Base-by-base conservation (phyloP, 2,888 invertebrate genomes). In the Spisula subtruncata region DNA sequence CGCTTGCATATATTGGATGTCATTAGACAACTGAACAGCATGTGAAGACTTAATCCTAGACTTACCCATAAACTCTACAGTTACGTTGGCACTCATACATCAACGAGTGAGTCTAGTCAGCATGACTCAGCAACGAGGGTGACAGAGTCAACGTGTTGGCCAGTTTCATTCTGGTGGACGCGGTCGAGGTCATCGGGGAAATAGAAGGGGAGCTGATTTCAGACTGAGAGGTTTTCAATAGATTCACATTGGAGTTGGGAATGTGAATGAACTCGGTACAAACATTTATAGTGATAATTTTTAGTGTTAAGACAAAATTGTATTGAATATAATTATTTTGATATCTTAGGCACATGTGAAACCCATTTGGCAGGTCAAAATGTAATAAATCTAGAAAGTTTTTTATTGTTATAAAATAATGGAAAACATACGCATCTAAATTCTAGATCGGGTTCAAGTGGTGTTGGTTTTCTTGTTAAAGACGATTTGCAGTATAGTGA, bases 391-490 rank as follows among this genome's bases (percentile, higher is more conserved):
- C 16, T 88, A 25, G n/a, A 48, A 54, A 81, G 88, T 10, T 88
- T 56, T 80, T n/a, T n/a, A 79, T 88, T 80, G 88, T 88, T 88
- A 66, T 80, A 80, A n/a, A 84, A 81, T 48, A 88, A 88, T 35
- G 14, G 88, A 51, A 54, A 80, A 56, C n/a, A 54, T 35, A 25
- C 84, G 80, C 88, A 88, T 84, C 66, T 88, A 35, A 85, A 85
- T 51, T 85, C 88, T 18, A 88, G 66, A 79, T 60, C 60, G 18
- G 81, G 85, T 8, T 88, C 88, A 51, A 81, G 85, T 16, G 85
- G 81, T 16, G 32, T 81, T 46, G 81, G 51, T 29, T 81, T 88
- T 56, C 48, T 88, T 51, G 41, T 87, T 0, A 75, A 75, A 79
- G 46, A 87, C 25, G 0, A 16, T 79, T 32, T 87, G 14, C n/a